These are phyloP conservation scores for Ormia ochracea DNA, from an alignment of 2,888 invertebrate species.

Conservation along the genomic window DNA sequence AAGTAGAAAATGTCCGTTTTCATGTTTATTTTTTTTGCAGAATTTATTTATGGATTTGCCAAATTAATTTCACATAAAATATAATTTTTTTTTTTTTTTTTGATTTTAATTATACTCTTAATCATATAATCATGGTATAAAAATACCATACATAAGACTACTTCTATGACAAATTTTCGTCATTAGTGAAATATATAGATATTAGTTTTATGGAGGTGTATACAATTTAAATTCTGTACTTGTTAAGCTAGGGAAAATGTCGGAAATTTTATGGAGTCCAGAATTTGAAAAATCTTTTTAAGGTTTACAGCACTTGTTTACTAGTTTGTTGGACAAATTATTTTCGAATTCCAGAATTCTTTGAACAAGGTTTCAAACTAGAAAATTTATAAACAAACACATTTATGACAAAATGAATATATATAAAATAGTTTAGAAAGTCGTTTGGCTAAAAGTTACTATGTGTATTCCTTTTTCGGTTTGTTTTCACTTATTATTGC, in stretches of 20 bases:
- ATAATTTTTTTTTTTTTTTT: slow-evolving; percentile 23
- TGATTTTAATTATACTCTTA: slow-evolving; percentile 52
- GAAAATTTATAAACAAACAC: slow-evolving; percentile 53
- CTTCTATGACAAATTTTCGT: slow-evolving; percentile 23
- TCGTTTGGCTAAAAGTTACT: slow-evolving; percentile 10
- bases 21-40: neutral
- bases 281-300: slow-evolving; percentile 26
- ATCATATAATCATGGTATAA: too few species aligned
- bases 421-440: slow-evolving; percentile 30
- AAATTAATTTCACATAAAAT: slow-evolving; percentile 37
- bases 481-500: neutral
- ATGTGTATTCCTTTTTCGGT: neutral
- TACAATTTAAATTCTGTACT: neutral
- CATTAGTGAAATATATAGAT: neutral
- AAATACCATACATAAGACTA: too few species aligned
- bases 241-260: neutral
- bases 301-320: slow-evolving; percentile 17
- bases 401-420: slow-evolving; percentile 43
- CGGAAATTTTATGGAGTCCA: slow-evolving; percentile 19
- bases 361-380: slow-evolving; percentile 36
- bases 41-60: slow-evolving; percentile 40
- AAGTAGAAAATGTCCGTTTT: neutral
- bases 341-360: slow-evolving; percentile 48
- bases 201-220: neutral
- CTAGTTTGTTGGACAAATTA: slow-evolving; percentile 48